Evolutionary conservation across 2,797 vertebrate genomes (phyloP).

Genomic region (Ambastaia sidthimunki): DNA sequence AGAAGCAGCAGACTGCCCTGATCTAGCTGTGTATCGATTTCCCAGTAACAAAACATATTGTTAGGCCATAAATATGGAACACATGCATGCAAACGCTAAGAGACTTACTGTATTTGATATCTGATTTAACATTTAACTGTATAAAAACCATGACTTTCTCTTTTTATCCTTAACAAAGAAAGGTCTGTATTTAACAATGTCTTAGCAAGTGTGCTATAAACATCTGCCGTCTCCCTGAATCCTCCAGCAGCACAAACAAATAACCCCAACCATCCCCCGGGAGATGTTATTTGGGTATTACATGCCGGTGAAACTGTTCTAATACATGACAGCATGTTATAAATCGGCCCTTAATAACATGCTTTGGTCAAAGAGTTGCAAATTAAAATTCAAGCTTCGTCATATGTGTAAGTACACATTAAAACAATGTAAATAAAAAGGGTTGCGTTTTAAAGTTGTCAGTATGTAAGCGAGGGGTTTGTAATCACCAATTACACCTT

Average conservation of each 20-base stretch:
- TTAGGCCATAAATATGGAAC: conserved; percentile 29
- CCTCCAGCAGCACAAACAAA: conserved; percentile 27
- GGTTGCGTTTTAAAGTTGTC: not conserved
- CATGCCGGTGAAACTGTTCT: conserved; percentile 35
- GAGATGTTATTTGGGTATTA: conserved; percentile 39
- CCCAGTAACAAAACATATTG: conserved; percentile 25
- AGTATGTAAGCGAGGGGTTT: not conserved
- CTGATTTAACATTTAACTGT: conserved; percentile 7
- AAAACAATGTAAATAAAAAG: not conserved
- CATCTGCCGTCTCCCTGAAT: conserved; percentile 7
- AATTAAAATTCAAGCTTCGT: not conserved
- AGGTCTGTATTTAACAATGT: not conserved
- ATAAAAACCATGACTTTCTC: not conserved
- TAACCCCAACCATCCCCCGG: conserved; percentile 24
- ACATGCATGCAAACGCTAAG: not conserved
- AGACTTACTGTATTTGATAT: conserved; percentile 8
- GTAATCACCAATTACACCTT: not conserved
- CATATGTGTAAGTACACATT: not conserved
- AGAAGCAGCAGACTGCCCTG: conserved; percentile 36
- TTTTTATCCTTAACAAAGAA: not conserved
- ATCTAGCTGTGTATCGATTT: conserved; percentile 41
- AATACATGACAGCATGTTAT: conserved; percentile 50
- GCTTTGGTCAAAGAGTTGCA: conserved; percentile 10
- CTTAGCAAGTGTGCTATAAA: conserved; percentile 22
- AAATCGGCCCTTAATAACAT: conserved; percentile 39